Conservation (phyloP, 2,113 vertebrate species). For the Synodontis membranacea region DNA sequence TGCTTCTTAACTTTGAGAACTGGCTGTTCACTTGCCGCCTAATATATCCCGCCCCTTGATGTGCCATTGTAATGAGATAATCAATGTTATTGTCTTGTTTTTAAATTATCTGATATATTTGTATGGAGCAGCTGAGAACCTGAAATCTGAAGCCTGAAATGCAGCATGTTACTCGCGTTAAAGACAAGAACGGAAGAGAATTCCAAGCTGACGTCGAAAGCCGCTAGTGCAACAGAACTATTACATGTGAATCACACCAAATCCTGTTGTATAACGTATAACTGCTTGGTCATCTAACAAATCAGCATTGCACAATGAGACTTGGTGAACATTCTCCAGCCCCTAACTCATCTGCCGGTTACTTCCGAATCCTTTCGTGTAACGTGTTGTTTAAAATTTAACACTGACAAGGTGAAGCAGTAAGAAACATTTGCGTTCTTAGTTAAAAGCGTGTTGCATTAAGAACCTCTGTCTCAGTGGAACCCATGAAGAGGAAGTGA, state of each 20-base stretch:
- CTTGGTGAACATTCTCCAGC: slow-evolving; percentile 21
- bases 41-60: too few species aligned
- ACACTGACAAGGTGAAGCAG: neutral
- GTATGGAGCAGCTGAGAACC: too few species aligned
- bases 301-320: neutral
- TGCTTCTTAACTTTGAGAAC: too few species aligned
- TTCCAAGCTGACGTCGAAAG: neutral
- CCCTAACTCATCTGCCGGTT: slow-evolving; percentile 19
- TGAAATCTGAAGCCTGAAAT: too few species aligned
- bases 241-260: neutral
- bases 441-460: slow-evolving; percentile 67
- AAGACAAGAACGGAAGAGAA: neutral
- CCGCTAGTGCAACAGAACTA: neutral
- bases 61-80: too few species aligned
- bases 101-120: too few species aligned
- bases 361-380: neutral
- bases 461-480: slow-evolving; percentile 55
- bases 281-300: neutral
- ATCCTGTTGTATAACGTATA: neutral
- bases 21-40: too few species aligned
- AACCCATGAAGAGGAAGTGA: slow-evolving; percentile 63
- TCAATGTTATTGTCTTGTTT: too few species aligned
- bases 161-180: too few species aligned
- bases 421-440: neutral
- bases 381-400: slow-evolving; percentile 20